Evolutionary conservation across 2,888 invertebrate genomes (phyloP).

Genomic region (Halictus ligatus): DNA sequence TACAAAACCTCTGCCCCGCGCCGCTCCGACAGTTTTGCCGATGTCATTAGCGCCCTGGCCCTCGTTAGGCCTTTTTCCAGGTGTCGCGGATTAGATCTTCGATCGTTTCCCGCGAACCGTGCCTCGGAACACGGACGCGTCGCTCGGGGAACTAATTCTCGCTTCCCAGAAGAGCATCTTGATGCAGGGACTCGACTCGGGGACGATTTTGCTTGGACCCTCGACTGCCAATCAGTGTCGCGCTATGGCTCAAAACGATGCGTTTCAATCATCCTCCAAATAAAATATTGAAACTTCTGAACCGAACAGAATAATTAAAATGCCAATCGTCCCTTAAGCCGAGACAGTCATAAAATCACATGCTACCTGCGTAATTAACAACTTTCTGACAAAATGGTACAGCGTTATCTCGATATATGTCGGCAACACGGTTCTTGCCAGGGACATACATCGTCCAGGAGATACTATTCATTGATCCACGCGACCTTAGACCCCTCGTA

Average conservation of each 20-base stretch:
- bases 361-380: not conserved
- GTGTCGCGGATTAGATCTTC: conserved; percentile 48
- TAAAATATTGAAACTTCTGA: not conserved
- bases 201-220: not conserved
- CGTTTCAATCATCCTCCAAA: not conserved
- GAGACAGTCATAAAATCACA: no score
- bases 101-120: conserved; percentile 30
- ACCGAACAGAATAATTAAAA: no score
- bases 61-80: conserved; percentile 56
- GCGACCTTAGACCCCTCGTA: no score
- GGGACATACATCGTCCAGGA: no score
- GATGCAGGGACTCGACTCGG: not conserved
- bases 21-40: conserved; percentile 57
- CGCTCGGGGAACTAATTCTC: not conserved
- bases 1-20: conserved; percentile 44
- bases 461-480: no score
- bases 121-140: not conserved
- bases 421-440: no score
- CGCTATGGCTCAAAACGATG: not conserved
- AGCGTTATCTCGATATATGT: no score
- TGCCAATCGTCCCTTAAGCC: no score
- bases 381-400: not conserved
- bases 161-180: not conserved
- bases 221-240: not conserved
- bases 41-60: conserved; percentile 61